phyloP scores from a whole-genome alignment of 2,888 invertebrate species.

The Eueremaeus valkanovi region DNA sequence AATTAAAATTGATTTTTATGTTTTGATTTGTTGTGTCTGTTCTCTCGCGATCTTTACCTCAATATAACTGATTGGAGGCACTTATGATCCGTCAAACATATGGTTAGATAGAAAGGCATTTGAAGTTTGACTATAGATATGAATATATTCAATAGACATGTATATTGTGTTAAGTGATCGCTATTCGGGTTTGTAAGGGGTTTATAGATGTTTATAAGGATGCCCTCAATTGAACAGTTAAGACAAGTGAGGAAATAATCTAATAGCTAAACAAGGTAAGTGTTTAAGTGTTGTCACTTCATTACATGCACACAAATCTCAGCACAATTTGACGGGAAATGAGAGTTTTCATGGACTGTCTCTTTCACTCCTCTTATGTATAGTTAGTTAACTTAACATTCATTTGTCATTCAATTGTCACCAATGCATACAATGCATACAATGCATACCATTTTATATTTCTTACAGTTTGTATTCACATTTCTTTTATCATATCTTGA shows the following conservation, averaged over 20 bases:
- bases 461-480: too few relatives aligned
- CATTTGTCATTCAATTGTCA: neutral
- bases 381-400: too few relatives aligned
- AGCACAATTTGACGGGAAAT: neutral
- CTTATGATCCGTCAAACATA: too few relatives aligned
- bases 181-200: constrained; percentile 5
- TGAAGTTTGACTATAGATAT: too few relatives aligned
- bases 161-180: neutral
- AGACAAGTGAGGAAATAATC: constrained; percentile 28
- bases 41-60: too few relatives aligned
- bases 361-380: neutral
- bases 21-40: too few relatives aligned
- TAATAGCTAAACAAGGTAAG: constrained; percentile 6
- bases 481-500: too few relatives aligned
- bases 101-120: too few relatives aligned
- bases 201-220: constrained; percentile 24
- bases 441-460: too few relatives aligned
- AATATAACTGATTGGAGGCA: too few relatives aligned
- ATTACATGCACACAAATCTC: neutral
- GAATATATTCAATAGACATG: too few relatives aligned
- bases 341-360: neutral
- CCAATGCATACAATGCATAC: neutral
- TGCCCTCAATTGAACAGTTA: constrained; percentile 36
- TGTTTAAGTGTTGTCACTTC: neutral
- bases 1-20: too few relatives aligned